phyloP scores from a whole-genome alignment of 2,888 invertebrate species.

The Gastrophysa polygoni region DNA sequence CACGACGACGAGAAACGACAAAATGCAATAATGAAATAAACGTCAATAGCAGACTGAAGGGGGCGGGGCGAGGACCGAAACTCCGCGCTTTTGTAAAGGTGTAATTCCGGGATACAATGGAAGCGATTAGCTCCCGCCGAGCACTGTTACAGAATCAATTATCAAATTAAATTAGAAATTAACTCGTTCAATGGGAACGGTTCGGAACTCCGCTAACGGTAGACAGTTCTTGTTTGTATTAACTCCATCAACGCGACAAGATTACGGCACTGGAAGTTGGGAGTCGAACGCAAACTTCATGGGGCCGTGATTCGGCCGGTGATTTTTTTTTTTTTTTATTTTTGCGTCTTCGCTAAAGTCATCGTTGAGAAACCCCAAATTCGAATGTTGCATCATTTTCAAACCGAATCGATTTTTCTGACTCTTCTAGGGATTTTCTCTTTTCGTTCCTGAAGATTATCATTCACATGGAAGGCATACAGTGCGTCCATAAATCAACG shows the following conservation, averaged over 20 bases:
- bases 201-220: constrained; percentile 20
- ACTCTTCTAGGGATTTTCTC: no score
- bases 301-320: no score
- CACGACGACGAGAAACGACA: constrained; percentile 26
- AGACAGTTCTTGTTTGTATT: constrained; percentile 33
- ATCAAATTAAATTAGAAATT: constrained; percentile 64
- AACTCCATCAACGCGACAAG: constrained; percentile 4
- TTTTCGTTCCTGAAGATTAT: no score
- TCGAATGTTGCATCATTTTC: no score
- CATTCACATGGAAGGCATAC: no score
- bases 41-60: constrained; percentile 49
- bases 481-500: no score
- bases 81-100: constrained; percentile 47
- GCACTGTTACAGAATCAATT: constrained; percentile 59
- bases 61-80: constrained; percentile 29
- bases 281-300: no score
- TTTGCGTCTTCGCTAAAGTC: no score
- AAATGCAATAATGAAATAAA: constrained; percentile 51
- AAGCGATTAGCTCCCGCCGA: constrained; percentile 58
- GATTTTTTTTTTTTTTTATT: no score
- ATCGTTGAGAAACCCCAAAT: no score
- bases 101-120: constrained; percentile 57
- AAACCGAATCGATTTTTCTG: no score
- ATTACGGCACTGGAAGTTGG: constrained; percentile 4
- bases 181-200: constrained; percentile 58